Evolutionary conservation across 2,888 invertebrate species (phyloP).

Genomic region (Geotrupes spiniger): DNA sequence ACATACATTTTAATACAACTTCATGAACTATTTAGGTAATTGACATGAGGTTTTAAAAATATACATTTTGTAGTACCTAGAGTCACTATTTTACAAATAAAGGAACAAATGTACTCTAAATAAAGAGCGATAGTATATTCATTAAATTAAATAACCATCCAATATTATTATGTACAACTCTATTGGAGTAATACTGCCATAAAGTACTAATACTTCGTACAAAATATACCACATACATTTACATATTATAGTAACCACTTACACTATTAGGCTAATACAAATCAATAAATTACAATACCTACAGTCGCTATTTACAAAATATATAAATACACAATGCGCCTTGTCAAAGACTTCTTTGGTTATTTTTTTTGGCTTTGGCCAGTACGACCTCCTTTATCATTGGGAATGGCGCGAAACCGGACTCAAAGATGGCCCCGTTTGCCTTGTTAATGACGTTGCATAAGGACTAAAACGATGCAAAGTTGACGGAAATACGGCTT

Average conservation of each 20-base stretch:
- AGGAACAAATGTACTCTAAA: constrained; percentile 23
- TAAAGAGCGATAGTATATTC: constrained; percentile 10
- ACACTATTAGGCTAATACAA: constrained; percentile 11
- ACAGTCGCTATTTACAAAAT: constrained; percentile 25
- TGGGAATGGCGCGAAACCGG: constrained; percentile 34
- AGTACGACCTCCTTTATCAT: constrained; percentile 26
- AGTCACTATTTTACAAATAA: constrained; percentile 14
- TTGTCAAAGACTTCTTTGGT: constrained; percentile 26
- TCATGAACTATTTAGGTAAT: constrained; percentile 5
- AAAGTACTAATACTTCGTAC: constrained; percentile 30
- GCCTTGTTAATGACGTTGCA: constrained; percentile 37
- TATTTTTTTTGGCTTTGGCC: constrained; percentile 18
- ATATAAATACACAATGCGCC: constrained; percentile 23
- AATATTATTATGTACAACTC: constrained; percentile 18
- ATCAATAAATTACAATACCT: constrained; percentile 29
- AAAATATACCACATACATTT: constrained; percentile 33
- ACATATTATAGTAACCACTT: constrained; percentile 25
- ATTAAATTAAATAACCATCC: constrained; percentile 20
- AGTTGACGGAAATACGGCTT: constrained; percentile 49
- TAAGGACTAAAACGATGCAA: constrained; percentile 52
- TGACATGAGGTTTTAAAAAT: constrained; percentile 9
- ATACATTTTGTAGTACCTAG: constrained; percentile 8
- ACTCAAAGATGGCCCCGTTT: constrained; percentile 30
- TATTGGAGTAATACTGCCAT: constrained; percentile 31
- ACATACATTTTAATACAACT: constrained; percentile 8